Evolutionary conservation across 2,113 vertebrate genomes (phyloP).

Genomic region (Sisor rabdophorus): DNA sequence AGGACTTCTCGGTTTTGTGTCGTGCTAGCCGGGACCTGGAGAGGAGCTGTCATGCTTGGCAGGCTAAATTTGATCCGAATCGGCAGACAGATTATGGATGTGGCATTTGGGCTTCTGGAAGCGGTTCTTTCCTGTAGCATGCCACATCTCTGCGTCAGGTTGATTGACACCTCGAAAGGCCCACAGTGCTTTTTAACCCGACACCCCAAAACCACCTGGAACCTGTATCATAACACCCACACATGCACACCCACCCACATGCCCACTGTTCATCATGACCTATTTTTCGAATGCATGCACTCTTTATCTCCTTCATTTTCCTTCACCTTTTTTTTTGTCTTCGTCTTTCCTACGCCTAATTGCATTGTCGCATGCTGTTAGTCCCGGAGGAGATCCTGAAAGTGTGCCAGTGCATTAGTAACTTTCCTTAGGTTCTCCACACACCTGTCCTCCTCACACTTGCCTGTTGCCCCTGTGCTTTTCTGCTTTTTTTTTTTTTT

Average conservation of each 20-base stretch:
- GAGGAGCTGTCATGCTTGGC: constrained; percentile 49
- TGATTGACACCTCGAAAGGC: constrained; percentile 43
- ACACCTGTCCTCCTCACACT: background rate
- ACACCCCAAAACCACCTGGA: constrained; percentile 47
- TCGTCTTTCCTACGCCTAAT: constrained; percentile 15
- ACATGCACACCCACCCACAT: background rate
- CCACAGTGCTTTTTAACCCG: constrained; percentile 44
- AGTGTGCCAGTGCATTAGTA: constrained; percentile 40
- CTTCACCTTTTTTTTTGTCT: constrained; percentile 13
- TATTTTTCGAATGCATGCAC: background rate
- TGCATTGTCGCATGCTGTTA: constrained; percentile 31
- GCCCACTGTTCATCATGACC: background rate
- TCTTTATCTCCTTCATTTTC: constrained; percentile 7
- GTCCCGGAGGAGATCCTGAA: constrained; percentile 29
- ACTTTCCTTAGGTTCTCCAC: constrained; percentile 19
- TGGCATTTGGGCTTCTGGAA: constrained; percentile 57
- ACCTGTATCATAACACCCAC: constrained; percentile 13
- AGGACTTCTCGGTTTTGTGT: constrained; percentile 11
- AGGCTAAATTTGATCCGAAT: constrained; percentile 61
- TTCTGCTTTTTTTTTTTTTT: background rate
- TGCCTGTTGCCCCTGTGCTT: constrained; percentile 9
- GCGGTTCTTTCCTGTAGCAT: constrained; percentile 31
- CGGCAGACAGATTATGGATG: constrained; percentile 63
- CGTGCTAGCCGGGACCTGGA: constrained; percentile 47
- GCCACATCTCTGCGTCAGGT: constrained; percentile 36